Base-by-base conservation (phyloP, 2,797 vertebrate species). In the Schizothorax lantsangensis region DNA sequence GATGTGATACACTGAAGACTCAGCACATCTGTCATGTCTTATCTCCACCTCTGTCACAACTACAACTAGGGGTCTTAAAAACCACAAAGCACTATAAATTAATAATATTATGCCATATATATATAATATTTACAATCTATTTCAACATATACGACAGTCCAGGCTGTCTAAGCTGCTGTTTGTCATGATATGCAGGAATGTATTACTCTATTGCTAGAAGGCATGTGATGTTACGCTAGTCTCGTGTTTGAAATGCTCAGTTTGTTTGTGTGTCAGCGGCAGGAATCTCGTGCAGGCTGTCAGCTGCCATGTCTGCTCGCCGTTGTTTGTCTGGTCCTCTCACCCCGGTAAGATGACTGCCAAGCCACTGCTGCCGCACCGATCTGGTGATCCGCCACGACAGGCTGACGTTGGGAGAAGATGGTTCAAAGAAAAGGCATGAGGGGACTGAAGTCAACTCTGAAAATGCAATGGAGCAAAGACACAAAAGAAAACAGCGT, bases 291-390 rank as follows among this genome's bases (percentile, higher is more conserved):
- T 57, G 83, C 78, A 81, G 69, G 73, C 86, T 81, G 83, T 88
- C 87, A 84, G 69, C 87, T 88, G 83, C 73, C 87, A 57, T 59
- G 78, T 84, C 62, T n/a, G 49, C 82, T 66, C n/a, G 66, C 33
- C 21, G n/a, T 84, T 82, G 80, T 59, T 87, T 81, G 77, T 62
- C 54, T 74, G 38, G 77, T 84, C 68, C 83, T 77, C 78, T 74
- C 75, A 73, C 87, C 64, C 78, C 11, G 8, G 57, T 68, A 64
- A 85, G 78, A 81, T 2, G 78, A 84, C 30, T 88, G 69, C 64
- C 38, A 71, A 83, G 79, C 52, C 74, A 33, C 23, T 52, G 64
- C 36, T 89, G 45, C 78, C 12, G 36, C 33, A 30, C 52, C 15
- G 75, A 85, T 80, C 59, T 57, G 17, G 66, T 86, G 84, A 89